phyloP scores from a whole-genome alignment of 2,797 vertebrate species.

The Lepilemur septentrionalis region DNA sequence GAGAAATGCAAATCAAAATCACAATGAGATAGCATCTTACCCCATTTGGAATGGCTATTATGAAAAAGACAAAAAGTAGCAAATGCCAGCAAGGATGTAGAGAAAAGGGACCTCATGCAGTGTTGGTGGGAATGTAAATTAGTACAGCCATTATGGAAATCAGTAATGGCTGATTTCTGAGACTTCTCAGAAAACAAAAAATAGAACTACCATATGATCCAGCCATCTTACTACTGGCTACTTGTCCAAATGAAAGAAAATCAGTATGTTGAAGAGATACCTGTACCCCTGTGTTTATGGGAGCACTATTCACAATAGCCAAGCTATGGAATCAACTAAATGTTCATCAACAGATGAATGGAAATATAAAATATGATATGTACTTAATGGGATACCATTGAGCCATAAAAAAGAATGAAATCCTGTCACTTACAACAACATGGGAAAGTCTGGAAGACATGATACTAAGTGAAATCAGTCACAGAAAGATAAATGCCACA shows the following conservation, averaged over 20 bases:
- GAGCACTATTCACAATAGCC: neutral
- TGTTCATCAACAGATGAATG: neutral
- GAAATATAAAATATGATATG: neutral
- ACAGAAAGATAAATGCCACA: neutral
- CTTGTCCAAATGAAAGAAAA: neutral
- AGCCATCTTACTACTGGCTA: neutral
- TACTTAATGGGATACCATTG: neutral
- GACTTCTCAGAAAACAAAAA: neutral
- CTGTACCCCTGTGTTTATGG: neutral
- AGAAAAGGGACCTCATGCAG: neutral
- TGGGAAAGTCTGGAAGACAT: neutral
- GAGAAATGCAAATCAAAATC: neutral
- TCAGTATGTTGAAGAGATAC: neutral
- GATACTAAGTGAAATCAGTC: neutral
- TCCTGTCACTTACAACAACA: neutral
- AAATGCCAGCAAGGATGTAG: neutral
- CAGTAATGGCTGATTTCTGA: neutral
- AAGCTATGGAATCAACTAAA: neutral
- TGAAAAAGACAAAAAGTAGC: neutral
- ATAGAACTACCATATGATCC: neutral
- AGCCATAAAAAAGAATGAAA: neutral
- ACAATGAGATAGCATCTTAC: neutral
- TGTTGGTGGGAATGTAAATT: neutral
- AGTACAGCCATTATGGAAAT: neutral
- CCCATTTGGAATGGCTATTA: neutral